phyloP scores from a whole-genome alignment of 2,888 invertebrate genomes.

The Balanococcus diminutus region DNA sequence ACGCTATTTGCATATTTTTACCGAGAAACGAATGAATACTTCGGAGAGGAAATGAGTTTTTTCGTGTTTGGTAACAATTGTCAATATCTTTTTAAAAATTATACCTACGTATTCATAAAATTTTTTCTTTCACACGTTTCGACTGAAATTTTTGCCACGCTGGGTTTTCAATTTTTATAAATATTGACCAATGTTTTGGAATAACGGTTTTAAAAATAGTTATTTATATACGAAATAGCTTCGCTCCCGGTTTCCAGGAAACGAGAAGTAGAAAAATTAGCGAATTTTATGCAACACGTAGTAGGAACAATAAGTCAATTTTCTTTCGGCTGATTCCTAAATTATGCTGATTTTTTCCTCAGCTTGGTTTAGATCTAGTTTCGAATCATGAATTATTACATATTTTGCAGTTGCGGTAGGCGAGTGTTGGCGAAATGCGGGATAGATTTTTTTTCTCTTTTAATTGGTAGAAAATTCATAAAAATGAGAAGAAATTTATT shows the following conservation, averaged over 20 bases:
- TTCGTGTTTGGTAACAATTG: neutral
- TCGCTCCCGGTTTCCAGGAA: neutral
- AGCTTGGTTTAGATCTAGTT: no score
- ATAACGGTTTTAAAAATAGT: neutral
- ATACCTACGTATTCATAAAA: neutral
- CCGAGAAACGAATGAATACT: neutral
- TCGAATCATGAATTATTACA: no score
- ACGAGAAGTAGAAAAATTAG: neutral
- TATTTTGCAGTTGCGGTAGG: no score
- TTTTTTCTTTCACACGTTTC: neutral
- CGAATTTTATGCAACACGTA: neutral
- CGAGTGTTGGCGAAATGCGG: no score
- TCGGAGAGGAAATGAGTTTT: neutral
- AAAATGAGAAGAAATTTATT: neutral
- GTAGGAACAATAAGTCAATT: no score
- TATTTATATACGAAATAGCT: neutral
- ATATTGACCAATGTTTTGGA: neutral
- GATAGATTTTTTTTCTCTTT: no score
- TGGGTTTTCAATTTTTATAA: neutral
- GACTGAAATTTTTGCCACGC: neutral
- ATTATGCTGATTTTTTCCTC: no score
- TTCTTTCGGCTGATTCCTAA: no score
- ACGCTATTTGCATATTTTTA: neutral
- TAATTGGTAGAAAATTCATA: no score
- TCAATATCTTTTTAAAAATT: neutral